Evolutionary conservation across 2,797 vertebrate species (phyloP), one percentile per base, ranked within the genome.

Genomic region (Vultur gryphus): DNA sequence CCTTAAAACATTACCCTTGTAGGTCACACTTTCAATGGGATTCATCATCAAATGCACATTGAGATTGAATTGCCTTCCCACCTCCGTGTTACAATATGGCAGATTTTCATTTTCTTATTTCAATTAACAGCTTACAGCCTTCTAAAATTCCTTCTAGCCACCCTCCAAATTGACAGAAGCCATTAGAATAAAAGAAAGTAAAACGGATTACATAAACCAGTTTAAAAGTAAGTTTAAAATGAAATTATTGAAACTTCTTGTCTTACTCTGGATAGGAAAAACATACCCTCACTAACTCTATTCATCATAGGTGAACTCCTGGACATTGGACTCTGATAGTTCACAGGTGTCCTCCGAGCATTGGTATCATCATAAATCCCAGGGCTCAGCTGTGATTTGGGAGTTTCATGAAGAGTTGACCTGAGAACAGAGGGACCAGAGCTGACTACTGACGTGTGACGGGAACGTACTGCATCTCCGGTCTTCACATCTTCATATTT

Each of bases 361-460:
- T 98, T 99, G 95, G 98, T 75, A 41, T 99, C 99, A 24, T 99
- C 99, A n/a, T 99, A 99, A 98, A 99, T 98, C 91, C 99, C 98
- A 1, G 99, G 99, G 98, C 99, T 99, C 84, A 99, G 98, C 96
- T 99, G 99, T 72, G 99, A 98, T 97, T 99, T 99, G 12, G 99
- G 98, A 87, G 98, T 96, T 97, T 99, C 99, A 23, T 98, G 98
- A 96, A 99, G 98, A 5, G 99, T 99, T 94, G 99, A 99, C 97
- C 99, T 99, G 89, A 99, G 98, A 89, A 99, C 99, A 6, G 99
- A 99, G 58, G 98, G 98, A 81, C 99, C 99, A 65, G 99, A 99
- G 98, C 99, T 99, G 90, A 99, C 99, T 96, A 99, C 99, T 2
- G 99, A 99, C 0, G 99, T 99, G 97, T 99, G 99, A 43, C 99